Evolutionary conservation across 2,113 vertebrate species (phyloP).

Genomic region (Eira barbara): DNA sequence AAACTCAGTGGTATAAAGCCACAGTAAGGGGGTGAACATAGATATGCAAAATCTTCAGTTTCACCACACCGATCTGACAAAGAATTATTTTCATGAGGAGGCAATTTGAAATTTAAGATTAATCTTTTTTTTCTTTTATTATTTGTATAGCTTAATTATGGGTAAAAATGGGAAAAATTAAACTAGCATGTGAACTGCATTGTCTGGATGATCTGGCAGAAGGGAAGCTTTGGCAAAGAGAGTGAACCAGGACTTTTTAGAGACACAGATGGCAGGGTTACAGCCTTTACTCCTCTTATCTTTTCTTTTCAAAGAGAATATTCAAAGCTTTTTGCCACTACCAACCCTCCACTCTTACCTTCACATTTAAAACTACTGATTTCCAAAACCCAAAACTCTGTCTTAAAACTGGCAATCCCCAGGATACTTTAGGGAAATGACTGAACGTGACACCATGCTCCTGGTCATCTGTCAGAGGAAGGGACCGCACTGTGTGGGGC

Average conservation of each 20-base stretch:
- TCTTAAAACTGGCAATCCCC: neutral
- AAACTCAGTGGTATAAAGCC: constrained; percentile 43
- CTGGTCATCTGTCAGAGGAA: constrained; percentile 48
- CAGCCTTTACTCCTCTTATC: constrained; percentile 42
- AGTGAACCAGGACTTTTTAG: constrained; percentile 47
- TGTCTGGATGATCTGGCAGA: constrained; percentile 40
- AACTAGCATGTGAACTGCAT: constrained; percentile 53
- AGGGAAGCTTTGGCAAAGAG: constrained; percentile 57
- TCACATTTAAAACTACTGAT: neutral
- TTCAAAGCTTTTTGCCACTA: constrained; percentile 4
- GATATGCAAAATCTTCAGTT: constrained; percentile 28
- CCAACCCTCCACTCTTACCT: neutral
- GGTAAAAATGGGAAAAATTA: constrained; percentile 28
- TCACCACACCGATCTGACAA: constrained; percentile 2
- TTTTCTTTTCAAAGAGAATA: constrained; percentile 12
- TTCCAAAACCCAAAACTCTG: constrained; percentile 16
- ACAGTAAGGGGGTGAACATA: neutral
- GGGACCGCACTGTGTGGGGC: constrained; percentile 37
- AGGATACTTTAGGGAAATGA: constrained; percentile 14
- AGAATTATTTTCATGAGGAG: constrained; percentile 52
- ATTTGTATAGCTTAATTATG: constrained; percentile 19
- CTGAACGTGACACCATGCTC: neutral
- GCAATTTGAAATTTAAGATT: constrained; percentile 38
- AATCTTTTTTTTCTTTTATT: constrained; percentile 47
- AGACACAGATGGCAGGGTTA: neutral